Base-by-base conservation (phyloP, 2,888 invertebrate genomes). In the Phalera bucephala region DNA sequence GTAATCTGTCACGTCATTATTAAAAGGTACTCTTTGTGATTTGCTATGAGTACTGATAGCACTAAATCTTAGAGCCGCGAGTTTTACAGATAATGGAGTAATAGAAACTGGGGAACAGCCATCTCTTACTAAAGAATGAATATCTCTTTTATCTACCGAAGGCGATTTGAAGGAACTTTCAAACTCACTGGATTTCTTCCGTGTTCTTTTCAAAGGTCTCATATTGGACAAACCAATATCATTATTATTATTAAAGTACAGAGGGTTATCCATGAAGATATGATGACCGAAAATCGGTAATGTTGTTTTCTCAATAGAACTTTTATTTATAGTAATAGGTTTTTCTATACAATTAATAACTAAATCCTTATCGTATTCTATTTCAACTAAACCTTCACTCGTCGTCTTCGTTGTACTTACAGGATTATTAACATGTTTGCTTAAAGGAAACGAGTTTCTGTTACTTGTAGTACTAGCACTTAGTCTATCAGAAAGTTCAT, bases 21-120 rank as follows among this genome's bases (percentile, higher is more conserved):
- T 65, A 33, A 69, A 74, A 34, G 65, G 51, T 9, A 60, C 53
- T 54, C 79, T 72, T 65, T 80, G 73, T 30, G 81, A 73, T 56
- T 80, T 75, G 32, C 69, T 73, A 57, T 88, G 78, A 28, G 83
- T 74, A 57, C 85, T 90, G 67, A 88, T 83, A 40, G 89, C 84
- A 58, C 90, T 91, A 63, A 92, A 92, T 57, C 90, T 85, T 50
- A 92, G 67, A 49, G 91, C 92, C 40, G 93, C 90, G 55, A 93
- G 72, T 59, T 91, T 91, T 39, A 85, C 83, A 42, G 93, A 92
- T 57, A 93, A 76, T 44, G 93, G 93, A 13, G 93, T 92, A 14
- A 93, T 84, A 38, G 88, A 90, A 3, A 87, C 74, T 26, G 88
- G 89, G 19, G 89, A 89, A 55, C 86, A 88, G 0, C 72, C 87